phyloP scores from a whole-genome alignment of 2,888 invertebrate species.

The Baccha elongata region DNA sequence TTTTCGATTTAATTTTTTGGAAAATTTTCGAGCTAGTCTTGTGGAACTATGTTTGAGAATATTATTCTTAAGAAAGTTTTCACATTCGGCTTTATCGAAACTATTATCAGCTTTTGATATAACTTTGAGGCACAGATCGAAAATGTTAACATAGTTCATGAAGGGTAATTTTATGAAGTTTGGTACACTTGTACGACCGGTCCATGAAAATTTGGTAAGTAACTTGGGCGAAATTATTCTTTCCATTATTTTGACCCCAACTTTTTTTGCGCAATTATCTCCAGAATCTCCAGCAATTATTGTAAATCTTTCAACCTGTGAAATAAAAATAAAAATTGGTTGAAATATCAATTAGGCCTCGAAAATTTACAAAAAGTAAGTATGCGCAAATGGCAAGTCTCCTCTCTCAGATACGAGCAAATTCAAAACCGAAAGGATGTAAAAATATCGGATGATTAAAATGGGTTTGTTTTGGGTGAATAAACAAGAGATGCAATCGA shows the following conservation, averaged over 20 bases:
- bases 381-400: no score
- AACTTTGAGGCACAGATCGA: conserved; percentile 1
- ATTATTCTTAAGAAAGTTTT: not conserved
- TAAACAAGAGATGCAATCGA: no score
- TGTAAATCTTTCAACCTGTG: not conserved
- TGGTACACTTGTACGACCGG: not conserved
- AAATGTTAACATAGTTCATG: not conserved
- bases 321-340: no score
- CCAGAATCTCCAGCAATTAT: conserved; percentile 1
- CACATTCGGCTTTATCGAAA: not conserved
- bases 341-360: no score
- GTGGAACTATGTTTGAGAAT: conserved; percentile 1
- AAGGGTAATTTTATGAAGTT: not conserved
- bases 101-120: conserved; percentile 4
- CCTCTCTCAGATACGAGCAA: no score
- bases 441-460: no score
- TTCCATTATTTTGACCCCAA: conserved; percentile 15
- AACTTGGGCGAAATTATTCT: conserved; percentile 7
- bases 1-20: not conserved
- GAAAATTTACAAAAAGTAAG: no score
- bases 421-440: no score
- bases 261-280: not conserved
- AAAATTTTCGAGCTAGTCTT: conserved; percentile 2
- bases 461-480: no score
- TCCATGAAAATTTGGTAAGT: conserved; percentile 14